Evolutionary conservation across 64 coral and sea anemone species (phyloP), one percentile per base, ranked within the genome.

Genomic region (Stichodactyla helianthus): DNA sequence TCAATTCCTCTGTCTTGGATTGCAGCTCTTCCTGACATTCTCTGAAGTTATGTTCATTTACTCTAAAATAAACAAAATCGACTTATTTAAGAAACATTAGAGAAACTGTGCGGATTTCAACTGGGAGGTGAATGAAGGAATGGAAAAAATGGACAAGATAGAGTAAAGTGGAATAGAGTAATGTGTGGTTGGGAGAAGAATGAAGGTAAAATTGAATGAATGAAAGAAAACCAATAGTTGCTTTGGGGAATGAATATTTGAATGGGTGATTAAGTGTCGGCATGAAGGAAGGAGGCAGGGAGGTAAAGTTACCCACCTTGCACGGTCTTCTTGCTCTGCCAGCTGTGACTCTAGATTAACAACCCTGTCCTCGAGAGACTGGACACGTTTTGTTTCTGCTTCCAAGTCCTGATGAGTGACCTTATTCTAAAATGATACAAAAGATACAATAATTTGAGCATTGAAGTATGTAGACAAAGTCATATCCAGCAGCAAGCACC

Each of bases 341-440:
- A 99, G 53, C 67, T 99, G 88, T 77, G 90, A 92, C 77, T 99
- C 97, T 11, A 99, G 82, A 82, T 62, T 86, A 16, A 99, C 90
- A 80, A 99, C 91, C n/a, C 97, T 86, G 82, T 99, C 97, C 86
- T 99, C 97, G 26, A 95, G 83, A 17, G 86, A 86, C 23, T 87
- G 93, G 13, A 93, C 53, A 86, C 90, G 83, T 61, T 92, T 92
- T 15, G 82, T 82, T 77, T 95, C 97, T 87, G 86, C 87, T 52
- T 94, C 97, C 26, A 99, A 82, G 50, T 95, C 97, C 67, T 87
- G 91, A 22, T 81, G 50, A 5, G 95, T 61, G 86, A 90, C 93
- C 85, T 95, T 94, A 50, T 94, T 89, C 95, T 98, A 79, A 8
- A 79, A 86, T 51, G 20, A 50, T 20, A 59, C 17, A 77, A 6